These are phyloP conservation scores for Spodoptera picta DNA, from an alignment of 2,888 invertebrate genomes.

Conservation along the genomic window DNA sequence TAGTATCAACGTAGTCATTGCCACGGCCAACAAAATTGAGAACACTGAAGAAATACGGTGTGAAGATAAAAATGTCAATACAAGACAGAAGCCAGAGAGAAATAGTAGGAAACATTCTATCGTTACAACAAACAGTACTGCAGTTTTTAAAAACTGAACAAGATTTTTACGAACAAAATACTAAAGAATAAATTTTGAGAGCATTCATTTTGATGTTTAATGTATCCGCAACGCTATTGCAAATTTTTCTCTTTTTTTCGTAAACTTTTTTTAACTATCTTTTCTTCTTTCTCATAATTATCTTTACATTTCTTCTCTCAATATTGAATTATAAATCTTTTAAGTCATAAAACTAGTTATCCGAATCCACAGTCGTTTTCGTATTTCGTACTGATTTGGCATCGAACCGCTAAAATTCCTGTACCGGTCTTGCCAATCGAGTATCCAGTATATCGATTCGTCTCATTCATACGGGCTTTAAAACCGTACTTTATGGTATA, in stretches of 20 bases:
- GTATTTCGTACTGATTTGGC: conserved; percentile 17
- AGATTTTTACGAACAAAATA: conserved; percentile 1
- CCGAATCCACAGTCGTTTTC: conserved; percentile 12
- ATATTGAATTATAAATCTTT: conserved; percentile 1
- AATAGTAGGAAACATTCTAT: conserved; percentile 11
- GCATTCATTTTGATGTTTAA: conserved; percentile 5
- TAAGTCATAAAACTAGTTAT: neutral
- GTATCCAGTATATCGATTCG: conserved; percentile 39
- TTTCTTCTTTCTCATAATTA: neutral
- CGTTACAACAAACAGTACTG: conserved; percentile 12
- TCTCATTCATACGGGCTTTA: conserved; percentile 43
- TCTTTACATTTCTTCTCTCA: neutral
- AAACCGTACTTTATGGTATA: neutral
- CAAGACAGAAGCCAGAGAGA: conserved; percentile 9
- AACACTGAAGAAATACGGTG: conserved; percentile 2
- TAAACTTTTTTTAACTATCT: neutral
- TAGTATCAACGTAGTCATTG: neutral
- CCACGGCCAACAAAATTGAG: conserved; percentile 13
- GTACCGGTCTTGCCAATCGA: conserved; percentile 28
- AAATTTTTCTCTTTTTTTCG: conserved; percentile 7
- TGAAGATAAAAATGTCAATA: conserved; percentile 17
- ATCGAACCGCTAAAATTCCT: conserved; percentile 17
- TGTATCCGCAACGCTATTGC: neutral
- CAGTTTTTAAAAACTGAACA: conserved; percentile 9
- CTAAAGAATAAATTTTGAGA: neutral